Conservation (phyloP, 2,113 vertebrate genomes). For the Sebastes fasciatus region DNA sequence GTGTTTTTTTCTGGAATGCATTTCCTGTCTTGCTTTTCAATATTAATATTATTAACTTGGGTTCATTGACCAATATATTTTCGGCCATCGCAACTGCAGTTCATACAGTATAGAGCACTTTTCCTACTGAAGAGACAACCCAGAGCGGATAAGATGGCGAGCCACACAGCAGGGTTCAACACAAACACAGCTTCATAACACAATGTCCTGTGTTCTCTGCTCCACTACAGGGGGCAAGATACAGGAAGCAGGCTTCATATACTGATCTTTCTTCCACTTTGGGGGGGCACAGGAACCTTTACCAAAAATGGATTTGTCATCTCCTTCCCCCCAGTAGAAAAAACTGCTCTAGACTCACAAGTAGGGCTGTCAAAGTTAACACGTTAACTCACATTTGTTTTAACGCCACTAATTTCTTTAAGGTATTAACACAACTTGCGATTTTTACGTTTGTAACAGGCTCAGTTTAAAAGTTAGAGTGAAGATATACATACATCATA, state of each 20-base stretch:
- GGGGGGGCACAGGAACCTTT: not conserved
- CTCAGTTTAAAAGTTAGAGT: too few relatives aligned
- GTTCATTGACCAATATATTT: not conserved
- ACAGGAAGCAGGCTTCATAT: not conserved
- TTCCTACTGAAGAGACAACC: not conserved
- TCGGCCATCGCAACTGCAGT: not conserved
- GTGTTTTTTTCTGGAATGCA: conserved; percentile 1
- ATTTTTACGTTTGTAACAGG: too few relatives aligned
- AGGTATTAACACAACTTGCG: too few relatives aligned
- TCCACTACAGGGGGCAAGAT: not conserved
- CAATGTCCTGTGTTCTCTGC: not conserved
- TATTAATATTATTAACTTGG: not conserved
- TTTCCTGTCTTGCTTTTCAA: not conserved
- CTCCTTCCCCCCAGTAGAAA: too few relatives aligned
- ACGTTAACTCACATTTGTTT: too few relatives aligned
- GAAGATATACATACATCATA: too few relatives aligned
- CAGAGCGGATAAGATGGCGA: not conserved
- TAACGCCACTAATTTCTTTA: too few relatives aligned
- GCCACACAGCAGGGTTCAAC: too few relatives aligned
- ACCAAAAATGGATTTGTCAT: not conserved
- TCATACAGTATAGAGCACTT: not conserved
- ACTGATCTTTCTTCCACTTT: not conserved
- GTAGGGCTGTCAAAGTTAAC: too few relatives aligned
- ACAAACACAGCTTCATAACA: too few relatives aligned
- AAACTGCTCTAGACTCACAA: not conserved